These are phyloP conservation scores for Sylvilagus bachmani DNA, from an alignment of 2,113 vertebrate genomes.

Conservation along the genomic window DNA sequence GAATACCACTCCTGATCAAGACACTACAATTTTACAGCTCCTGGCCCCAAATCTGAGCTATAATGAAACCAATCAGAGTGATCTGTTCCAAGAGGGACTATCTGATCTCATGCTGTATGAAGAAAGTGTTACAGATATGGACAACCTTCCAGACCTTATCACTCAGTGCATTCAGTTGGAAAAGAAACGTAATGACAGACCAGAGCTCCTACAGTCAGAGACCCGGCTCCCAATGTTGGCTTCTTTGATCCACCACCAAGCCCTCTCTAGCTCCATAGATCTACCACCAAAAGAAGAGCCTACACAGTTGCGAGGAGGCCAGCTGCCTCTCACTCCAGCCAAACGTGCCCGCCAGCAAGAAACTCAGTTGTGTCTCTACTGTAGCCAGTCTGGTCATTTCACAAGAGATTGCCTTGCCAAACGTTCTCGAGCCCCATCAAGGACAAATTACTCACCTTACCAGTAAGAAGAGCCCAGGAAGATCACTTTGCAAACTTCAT, in stretches of 20 bases:
- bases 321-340: slow-evolving; percentile 55
- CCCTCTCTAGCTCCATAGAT: neutral
- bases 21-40: neutral
- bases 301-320: slow-evolving; percentile 18
- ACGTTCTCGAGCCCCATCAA: slow-evolving; percentile 61
- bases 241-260: neutral
- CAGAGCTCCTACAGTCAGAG: slow-evolving; percentile 67
- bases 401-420: slow-evolving; percentile 77
- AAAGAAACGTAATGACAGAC: slow-evolving; percentile 54
- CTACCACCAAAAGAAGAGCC: slow-evolving; percentile 29
- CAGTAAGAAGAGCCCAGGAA: slow-evolving; percentile 41
- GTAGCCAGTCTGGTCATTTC: slow-evolving; percentile 66
- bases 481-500: neutral
- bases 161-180: slow-evolving; percentile 76
- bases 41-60: slow-evolving; percentile 54
- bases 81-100: slow-evolving; percentile 32
- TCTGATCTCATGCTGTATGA: neutral
- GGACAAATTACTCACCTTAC: slow-evolving; percentile 16
- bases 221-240: neutral
- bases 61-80: slow-evolving; percentile 29
- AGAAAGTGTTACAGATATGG: slow-evolving; percentile 40
- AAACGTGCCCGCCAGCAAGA: slow-evolving; percentile 70
- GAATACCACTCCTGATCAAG: neutral
- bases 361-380: slow-evolving; percentile 67
- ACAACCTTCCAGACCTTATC: slow-evolving; percentile 70